Conservation (phyloP, 2,888 invertebrate genomes). For the Lycophotia porphyrea region DNA sequence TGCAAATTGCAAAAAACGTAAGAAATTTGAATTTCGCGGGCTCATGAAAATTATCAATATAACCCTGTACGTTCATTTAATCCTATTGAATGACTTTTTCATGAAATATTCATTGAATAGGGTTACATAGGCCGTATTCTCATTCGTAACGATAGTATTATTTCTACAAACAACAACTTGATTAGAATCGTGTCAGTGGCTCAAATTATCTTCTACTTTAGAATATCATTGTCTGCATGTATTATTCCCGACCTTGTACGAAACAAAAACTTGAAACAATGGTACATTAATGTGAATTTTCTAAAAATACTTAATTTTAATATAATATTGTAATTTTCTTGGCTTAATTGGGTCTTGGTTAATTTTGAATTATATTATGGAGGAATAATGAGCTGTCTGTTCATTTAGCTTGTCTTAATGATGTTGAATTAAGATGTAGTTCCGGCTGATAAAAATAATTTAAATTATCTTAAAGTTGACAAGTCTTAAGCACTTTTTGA, state of each 20-base stretch:
- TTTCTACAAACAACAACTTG: conserved; percentile 11
- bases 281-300: conserved; percentile 42
- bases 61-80: too few relatives aligned
- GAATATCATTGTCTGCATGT: conserved; percentile 44
- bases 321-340: conserved; percentile 43
- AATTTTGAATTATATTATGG: conserved; percentile 16
- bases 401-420: background rate
- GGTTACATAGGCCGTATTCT: too few relatives aligned
- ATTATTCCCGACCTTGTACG: conserved; percentile 49
- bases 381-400: conserved; percentile 18
- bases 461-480: background rate
- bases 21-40: too few relatives aligned
- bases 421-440: background rate
- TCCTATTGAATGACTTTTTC: too few relatives aligned
- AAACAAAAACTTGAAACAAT: conserved; percentile 50
- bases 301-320: conserved; percentile 32
- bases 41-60: too few relatives aligned
- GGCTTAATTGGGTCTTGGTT: conserved; percentile 30
- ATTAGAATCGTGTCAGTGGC: conserved; percentile 32
- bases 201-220: conserved; percentile 30
- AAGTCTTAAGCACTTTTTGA: background rate
- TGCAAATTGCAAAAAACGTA: too few relatives aligned
- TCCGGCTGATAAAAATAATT: background rate
- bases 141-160: too few relatives aligned
- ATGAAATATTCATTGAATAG: too few relatives aligned